Base-by-base conservation (phyloP, 37 sponge, comb jelly and placozoan species). In the Aphrocallistes beatrix region DNA sequence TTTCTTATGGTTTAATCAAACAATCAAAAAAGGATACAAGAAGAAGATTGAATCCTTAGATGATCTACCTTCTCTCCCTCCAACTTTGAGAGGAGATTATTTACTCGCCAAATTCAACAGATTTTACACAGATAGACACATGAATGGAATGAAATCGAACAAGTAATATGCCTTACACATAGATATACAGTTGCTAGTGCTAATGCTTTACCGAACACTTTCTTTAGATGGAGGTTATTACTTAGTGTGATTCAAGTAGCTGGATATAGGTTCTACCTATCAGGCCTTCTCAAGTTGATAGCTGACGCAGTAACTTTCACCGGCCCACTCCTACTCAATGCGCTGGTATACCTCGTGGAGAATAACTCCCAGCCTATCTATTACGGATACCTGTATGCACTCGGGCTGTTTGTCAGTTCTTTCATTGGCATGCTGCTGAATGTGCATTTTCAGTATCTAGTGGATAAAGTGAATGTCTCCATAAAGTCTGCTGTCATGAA, bases 261-360 rank as follows among this genome's bases (percentile, higher is more conserved):
- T 88, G 99, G 99, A 0, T 87, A 87, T 50, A 88, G 88, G 10
- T 98, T 92, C 88, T 98, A 95, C 50, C 96, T 96, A n/a, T 89
- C 95, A 36, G 93, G 92, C n/a, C 10, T 95, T 37, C 86, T 98
- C 23, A 95, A 94, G 83, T 69, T 98, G 21, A 25, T 82, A 34
- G 85, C 89, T 32, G 93, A 95, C 82, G 48, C 86, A 25, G 81
- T 98, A 25, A 93, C 90, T 16, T 95, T 98, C 88, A 90, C 90
- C 32, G 93, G 96, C 0, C 99, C 99, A 19, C 82, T 98, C 39
- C 90, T 98, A 16, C 85, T 98, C 38, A 88, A 98, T 38, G 82
- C 50, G 0, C 82, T 98, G 34, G 94, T 96, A 21, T 37, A 84
- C 30, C 92, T 96, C 82, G 91, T 96, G 50, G 96, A 96, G 84